Evolutionary conservation across 2,113 vertebrate genomes (phyloP), one percentile per base, ranked within the genome.

Genomic region (Callopanchax toddi): DNA sequence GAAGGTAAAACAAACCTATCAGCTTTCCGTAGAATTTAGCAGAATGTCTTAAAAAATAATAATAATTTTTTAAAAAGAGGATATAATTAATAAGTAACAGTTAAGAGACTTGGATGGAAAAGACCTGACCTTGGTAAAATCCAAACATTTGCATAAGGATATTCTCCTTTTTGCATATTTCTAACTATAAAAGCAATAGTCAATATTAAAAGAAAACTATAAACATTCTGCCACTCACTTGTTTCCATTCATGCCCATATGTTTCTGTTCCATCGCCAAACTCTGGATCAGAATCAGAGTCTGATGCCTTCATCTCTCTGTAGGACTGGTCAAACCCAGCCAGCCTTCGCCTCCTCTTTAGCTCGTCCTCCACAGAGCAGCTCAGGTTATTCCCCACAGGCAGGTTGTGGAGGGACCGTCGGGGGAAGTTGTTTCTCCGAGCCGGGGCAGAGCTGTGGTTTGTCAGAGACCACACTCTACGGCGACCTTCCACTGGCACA

Each of bases 231-330:
- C n/a, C n/a, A n/a, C 86, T 73, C 68, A 94, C 97, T 91, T 98
- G 96, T 75, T 92, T 94, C 92, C 94, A 93, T 53, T 96, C 94
- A 1, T 90, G 84, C 4, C 67, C 72, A 44, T 67, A 48, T 2
- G 71, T 79, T 21, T 88, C 86, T 11, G 61, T 52, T 53, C 5
- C 42, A 32, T 86, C 89, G 15, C 70, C 66, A 0, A 50, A 23
- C 0, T 90, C 89, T 0, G 83, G 53, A 23, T 93, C 85, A 0
- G 81, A 83, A 72, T 92, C 74, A 0, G 89, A 15, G 5, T 86
- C 74, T 10, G 81, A 64, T 15, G 32, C 80, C 40, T 74, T 83
- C 48, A 40, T 50, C 18, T 93, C 87, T 10, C 79, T 68, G 0
- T 83, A 76, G 29, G 48, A 62, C 25, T 82, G 85, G 0, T 84